phyloP scores from a whole-genome alignment of 2,888 invertebrate genomes.

The Tuta absoluta region DNA sequence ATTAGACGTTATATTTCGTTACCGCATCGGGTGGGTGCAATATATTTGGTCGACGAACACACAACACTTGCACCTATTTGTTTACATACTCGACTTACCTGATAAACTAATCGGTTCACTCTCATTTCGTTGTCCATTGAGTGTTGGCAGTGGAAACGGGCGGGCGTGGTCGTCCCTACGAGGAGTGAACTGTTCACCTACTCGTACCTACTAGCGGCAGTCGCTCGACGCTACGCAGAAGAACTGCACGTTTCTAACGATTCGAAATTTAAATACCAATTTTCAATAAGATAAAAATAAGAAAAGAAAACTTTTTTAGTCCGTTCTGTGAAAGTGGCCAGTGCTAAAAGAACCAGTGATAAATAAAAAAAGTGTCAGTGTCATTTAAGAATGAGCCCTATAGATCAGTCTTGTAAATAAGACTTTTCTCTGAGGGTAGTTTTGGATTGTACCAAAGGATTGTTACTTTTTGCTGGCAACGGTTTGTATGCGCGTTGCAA shows the following conservation, averaged over 20 bases:
- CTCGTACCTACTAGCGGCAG: conserved; percentile 35
- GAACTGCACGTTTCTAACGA: conserved; percentile 42
- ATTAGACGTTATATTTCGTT: not conserved
- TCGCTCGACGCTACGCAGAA: conserved; percentile 42
- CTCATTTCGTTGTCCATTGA: conserved; percentile 33
- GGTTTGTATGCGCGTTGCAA: conserved; percentile 32
- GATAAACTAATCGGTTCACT: conserved; percentile 40
- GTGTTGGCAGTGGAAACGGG: conserved; percentile 56
- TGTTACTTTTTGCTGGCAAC: conserved; percentile 33
- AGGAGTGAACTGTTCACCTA: conserved; percentile 27
- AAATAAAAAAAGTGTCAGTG: conserved; percentile 27
- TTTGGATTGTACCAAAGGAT: conserved; percentile 34
- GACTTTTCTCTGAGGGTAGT: conserved; percentile 47
- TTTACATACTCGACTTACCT: conserved; percentile 39
- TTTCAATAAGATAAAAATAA: conserved; percentile 39
- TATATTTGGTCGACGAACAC: conserved; percentile 49
- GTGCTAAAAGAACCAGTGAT: conserved; percentile 23
- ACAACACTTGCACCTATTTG: conserved; percentile 34
- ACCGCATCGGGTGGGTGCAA: not conserved
- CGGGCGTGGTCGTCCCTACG: conserved; percentile 56
- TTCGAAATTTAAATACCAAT: conserved; percentile 26
- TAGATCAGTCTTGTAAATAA: conserved; percentile 48
- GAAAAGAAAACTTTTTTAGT: not conserved
- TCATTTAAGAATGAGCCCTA: conserved; percentile 42
- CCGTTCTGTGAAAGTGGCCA: conserved; percentile 5